These are phyloP conservation scores for Prunella fulvescens DNA, from an alignment of 2,113 vertebrate species.

Conservation along the genomic window DNA sequence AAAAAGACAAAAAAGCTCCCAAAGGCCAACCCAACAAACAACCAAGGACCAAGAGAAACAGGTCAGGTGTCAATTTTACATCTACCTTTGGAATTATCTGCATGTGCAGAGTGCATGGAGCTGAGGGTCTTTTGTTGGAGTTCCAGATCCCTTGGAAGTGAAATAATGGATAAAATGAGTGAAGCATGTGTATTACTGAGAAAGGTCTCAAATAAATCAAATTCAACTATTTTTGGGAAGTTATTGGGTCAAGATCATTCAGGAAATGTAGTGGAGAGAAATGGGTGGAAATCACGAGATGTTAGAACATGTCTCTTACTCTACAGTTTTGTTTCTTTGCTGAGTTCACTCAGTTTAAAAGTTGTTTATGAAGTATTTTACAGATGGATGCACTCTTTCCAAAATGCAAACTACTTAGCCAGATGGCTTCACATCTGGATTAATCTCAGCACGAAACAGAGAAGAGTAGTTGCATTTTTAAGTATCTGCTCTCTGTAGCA, in stretches of 20 bases:
- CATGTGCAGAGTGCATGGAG: accelerated
- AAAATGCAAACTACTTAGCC: slow-evolving; percentile 26
- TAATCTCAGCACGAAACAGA: background rate
- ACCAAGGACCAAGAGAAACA: background rate
- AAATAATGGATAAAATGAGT: background rate
- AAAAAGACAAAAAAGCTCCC: background rate
- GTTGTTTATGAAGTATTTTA: slow-evolving; percentile 27
- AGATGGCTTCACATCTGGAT: slow-evolving; percentile 58
- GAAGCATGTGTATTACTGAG: background rate
- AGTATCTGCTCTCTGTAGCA: background rate
- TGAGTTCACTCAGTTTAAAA: background rate
- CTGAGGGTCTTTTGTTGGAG: background rate
- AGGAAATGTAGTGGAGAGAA: background rate
- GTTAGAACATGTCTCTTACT: background rate
- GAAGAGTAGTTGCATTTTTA: slow-evolving; percentile 18
- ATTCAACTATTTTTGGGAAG: background rate
- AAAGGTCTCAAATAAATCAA: background rate
- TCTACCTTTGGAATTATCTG: background rate
- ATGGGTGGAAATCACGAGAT: background rate
- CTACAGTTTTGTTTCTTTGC: background rate
- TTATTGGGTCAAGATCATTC: background rate
- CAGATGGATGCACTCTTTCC: background rate
- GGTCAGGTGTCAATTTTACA: background rate
- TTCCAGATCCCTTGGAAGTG: background rate
- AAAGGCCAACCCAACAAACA: background rate